These are phyloP conservation scores for Acanthurus leucopareius DNA, from an alignment of 2,797 vertebrate genomes.

Conservation along the genomic window DNA sequence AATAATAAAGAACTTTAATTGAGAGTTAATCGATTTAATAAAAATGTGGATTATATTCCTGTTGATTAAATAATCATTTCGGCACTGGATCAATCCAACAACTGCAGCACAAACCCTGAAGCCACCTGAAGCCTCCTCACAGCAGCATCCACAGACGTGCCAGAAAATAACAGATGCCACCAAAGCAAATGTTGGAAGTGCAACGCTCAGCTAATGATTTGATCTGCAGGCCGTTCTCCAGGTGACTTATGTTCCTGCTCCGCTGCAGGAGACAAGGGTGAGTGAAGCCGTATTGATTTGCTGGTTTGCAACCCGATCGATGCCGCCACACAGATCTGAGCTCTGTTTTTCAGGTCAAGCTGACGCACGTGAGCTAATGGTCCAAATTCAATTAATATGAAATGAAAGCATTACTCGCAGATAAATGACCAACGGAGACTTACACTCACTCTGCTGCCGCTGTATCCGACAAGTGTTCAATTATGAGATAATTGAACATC, in stretches of 20 bases:
- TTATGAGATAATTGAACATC: slow-evolving; percentile 51
- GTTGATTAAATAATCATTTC: slow-evolving; percentile 17
- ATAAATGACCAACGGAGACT: slow-evolving; percentile 44
- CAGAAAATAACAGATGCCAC: slow-evolving; percentile 78
- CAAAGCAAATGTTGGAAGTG: slow-evolving; percentile 77
- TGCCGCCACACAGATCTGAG: slow-evolving; percentile 50
- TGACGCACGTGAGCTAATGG: slow-evolving; percentile 24
- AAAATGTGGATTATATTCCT: slow-evolving; percentile 19
- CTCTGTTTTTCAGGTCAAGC: slow-evolving; percentile 62
- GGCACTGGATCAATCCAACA: slow-evolving; percentile 26
- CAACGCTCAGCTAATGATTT: slow-evolving; percentile 72
- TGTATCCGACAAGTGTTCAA: slow-evolving; percentile 36
- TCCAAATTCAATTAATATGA: slow-evolving; percentile 53
- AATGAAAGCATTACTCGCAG: slow-evolving; percentile 19
- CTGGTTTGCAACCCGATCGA: slow-evolving; percentile 61
- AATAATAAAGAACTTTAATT: too few species aligned
- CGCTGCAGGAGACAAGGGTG: slow-evolving; percentile 64
- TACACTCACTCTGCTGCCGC: neutral
- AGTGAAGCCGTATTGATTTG: slow-evolving; percentile 74
- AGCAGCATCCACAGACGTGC: slow-evolving; percentile 57
- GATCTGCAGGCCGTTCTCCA: slow-evolving; percentile 70
- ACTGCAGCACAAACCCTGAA: slow-evolving; percentile 46
- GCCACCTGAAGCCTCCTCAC: slow-evolving; percentile 61
- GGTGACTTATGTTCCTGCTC: slow-evolving; percentile 75
- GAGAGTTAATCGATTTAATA: neutral